Conservation (phyloP, 2,113 vertebrate genomes). For the Aplodontia rufa region DNA sequence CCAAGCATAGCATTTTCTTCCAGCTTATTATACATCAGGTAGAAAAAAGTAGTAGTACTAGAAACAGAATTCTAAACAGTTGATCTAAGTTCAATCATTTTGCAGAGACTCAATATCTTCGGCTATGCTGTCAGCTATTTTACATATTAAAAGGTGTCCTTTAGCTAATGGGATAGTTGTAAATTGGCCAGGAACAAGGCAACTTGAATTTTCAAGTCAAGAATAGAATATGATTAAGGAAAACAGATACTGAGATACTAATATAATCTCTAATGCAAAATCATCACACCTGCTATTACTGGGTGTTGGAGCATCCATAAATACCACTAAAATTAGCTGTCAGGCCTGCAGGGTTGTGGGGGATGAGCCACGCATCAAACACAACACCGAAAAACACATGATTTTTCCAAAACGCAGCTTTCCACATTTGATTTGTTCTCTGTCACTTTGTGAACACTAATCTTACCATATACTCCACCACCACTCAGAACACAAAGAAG, state of each 20-base stretch:
- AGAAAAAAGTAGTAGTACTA: neutral
- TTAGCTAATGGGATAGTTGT: neutral
- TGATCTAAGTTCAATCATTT: conserved; percentile 12
- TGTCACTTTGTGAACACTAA: conserved; percentile 1
- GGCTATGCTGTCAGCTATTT: neutral
- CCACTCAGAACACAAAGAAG: neutral
- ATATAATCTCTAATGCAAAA: neutral
- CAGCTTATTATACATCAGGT: neutral
- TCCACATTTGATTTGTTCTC: neutral
- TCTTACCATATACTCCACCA: neutral
- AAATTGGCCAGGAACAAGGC: neutral
- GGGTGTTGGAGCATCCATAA: neutral
- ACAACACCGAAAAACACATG: neutral
- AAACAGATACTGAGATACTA: neutral
- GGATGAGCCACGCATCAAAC: neutral
- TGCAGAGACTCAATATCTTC: neutral
- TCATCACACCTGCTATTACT: neutral
- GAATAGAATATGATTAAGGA: neutral
- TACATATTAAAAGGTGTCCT: neutral
- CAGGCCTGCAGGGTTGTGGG: neutral
- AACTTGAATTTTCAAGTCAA: neutral
- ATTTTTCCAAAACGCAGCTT: neutral
- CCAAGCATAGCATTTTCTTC: neutral
- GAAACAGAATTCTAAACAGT: neutral
- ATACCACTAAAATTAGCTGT: neutral